These are phyloP conservation scores for Aurelia aurita complex sp. Pacific DNA, from an alignment of 30 jellyfish, hydroid and myxozoan genomes.

Conservation along the genomic window DNA sequence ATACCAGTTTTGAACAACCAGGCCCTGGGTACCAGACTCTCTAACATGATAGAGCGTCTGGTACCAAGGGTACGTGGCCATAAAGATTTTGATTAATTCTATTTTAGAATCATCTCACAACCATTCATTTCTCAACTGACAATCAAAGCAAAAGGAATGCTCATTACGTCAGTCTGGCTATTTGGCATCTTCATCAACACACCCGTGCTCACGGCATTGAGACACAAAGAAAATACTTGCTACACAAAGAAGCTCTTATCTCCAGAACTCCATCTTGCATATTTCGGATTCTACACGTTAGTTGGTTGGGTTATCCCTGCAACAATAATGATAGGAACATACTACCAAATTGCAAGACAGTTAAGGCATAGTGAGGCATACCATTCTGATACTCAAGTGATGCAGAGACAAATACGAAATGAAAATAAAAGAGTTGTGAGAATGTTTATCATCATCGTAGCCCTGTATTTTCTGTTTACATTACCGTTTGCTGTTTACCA, in stretches of 20 bases:
- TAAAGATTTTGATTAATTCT: no score
- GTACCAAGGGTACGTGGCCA: no score
- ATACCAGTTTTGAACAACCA: no score
- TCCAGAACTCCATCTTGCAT: constrained; percentile 16
- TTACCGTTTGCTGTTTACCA: constrained; percentile 49
- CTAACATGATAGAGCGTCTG: neutral
- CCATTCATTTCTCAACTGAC: constrained; percentile 54
- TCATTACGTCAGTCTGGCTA: constrained; percentile 48
- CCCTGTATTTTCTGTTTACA: constrained; percentile 39
- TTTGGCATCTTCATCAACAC: constrained; percentile 23
- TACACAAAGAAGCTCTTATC: constrained; percentile 4
- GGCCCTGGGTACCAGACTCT: no score
- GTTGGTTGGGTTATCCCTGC: constrained; percentile 63
- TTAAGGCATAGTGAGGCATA: constrained; percentile 33
- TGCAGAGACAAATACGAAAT: constrained; percentile 43
- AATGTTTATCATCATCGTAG: constrained; percentile 52
- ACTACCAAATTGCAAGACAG: constrained; percentile 23
- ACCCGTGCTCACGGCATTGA: constrained; percentile 17
- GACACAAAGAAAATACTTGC: neutral
- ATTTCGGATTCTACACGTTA: constrained; percentile 18
- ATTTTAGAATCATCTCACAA: constrained; percentile 31
- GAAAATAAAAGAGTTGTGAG: constrained; percentile 49
- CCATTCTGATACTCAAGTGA: constrained; percentile 47
- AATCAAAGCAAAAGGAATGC: constrained; percentile 15
- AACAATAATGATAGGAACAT: constrained; percentile 7